These are phyloP conservation scores for Gyps fulvus DNA, from an alignment of 2,113 vertebrate species.

Conservation along the genomic window DNA sequence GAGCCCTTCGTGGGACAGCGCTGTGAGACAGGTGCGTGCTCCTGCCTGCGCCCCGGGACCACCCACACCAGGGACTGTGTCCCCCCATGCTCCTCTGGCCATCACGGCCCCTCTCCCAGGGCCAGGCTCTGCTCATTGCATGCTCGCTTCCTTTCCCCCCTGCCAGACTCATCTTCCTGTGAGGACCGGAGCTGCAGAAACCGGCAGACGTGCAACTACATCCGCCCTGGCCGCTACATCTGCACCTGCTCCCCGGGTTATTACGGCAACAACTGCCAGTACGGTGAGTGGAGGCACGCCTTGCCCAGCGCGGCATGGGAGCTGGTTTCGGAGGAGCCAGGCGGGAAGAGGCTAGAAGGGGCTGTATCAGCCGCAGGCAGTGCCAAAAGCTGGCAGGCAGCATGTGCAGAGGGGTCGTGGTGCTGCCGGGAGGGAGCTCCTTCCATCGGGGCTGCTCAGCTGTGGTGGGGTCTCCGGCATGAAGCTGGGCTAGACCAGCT, in stretches of 20 bases:
- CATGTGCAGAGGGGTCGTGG: rapidly evolving
- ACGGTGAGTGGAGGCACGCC: constrained; percentile 24
- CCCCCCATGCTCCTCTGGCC: neutral
- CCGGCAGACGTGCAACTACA: constrained; percentile 71
- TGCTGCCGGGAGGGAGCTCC: neutral
- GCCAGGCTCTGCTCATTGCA: neutral
- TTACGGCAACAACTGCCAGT: constrained; percentile 79
- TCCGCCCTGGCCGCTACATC: constrained; percentile 64
- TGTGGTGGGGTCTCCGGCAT: rapidly evolving
- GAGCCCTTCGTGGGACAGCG: constrained; percentile 79
- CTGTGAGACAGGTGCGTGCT: constrained; percentile 87
- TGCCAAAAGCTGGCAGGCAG: neutral
- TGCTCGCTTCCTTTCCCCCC: neutral
- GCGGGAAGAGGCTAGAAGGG: neutral
- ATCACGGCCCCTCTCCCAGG: neutral
- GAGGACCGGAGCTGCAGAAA: constrained; percentile 68
- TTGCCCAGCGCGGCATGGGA: rapidly evolving
- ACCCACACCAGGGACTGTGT: rapidly evolving
- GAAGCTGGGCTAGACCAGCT: neutral
- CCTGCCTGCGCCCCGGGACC: neutral
- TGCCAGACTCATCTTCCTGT: constrained; percentile 51
- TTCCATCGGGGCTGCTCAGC: neutral
- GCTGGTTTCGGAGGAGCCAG: neutral
- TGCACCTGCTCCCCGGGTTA: constrained; percentile 81
- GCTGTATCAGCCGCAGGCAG: neutral